Base-by-base conservation (phyloP, 2,888 invertebrate genomes). In the Xanthia togata region DNA sequence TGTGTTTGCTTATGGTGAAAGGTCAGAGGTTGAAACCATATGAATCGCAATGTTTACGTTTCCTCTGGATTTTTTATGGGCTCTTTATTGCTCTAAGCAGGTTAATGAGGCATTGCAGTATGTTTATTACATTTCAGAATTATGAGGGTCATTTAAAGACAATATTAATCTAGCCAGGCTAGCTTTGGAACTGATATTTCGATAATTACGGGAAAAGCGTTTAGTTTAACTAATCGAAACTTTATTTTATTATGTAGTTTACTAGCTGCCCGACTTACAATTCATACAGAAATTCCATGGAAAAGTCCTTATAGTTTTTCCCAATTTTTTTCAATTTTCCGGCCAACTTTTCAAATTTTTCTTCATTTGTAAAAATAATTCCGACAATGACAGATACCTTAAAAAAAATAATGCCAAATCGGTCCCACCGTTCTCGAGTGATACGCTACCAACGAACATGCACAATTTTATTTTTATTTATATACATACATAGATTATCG, bases 41-140 rank as follows among this genome's bases (percentile, higher is more conserved):
- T 53, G 62, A 38, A 47, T 44, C 5, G 35, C 8, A 23, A 55
- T 44, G 35, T 62, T 55, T 11, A 70, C 12, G 44, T 31, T 71
- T 71, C 62, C 35, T 70, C 44, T 41, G 12, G 44, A 14, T 68
- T 69, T 31, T 78, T 41, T 50, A 44, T 50, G 4, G 17, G 2
- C 26, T 70, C 23, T 70, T 71, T 35, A 70, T 79, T 47, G 20
- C 35, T 44, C 1, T 31, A 26, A 20, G 23, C 11, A 9, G 20
- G 44, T 71, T 79, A 38, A 79, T 71, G 26, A 55, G 26, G 23
- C 1, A 70, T 79, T 44, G 70, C 2, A 53, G 17, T 53, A 2
- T 26, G 4, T 60, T 50, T 14, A 53, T 35, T 26, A 17, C 14
- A n/a, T 44, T 62, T 62, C 6, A 35, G 53, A 70, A 79, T 70